Evolutionary conservation across 2,888 invertebrate genomes (phyloP), one percentile per base, ranked within the genome.

Genomic region (Linnaemya tessellans): DNA sequence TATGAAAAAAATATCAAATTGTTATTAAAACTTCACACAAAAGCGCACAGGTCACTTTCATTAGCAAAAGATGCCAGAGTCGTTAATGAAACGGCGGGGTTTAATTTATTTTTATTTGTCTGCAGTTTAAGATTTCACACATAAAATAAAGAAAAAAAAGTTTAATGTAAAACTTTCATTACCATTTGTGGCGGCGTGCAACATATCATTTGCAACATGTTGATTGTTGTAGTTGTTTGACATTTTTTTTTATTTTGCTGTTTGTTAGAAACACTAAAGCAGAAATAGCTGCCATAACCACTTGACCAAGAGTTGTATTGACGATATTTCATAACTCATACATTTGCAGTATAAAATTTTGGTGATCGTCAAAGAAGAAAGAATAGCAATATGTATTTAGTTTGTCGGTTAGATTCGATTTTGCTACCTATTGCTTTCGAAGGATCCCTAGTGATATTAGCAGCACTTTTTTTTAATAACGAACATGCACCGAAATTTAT

Each of bases 121-220:
- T 30, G 58, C 20, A 22, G 60, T 62, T 49, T 77, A 58, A 65
- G 77, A 25, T 77, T 77, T 82, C 82, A 77, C 77, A 82, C 75
- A 56, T n/a, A 54, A 58, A 46, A 51, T 25, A 46, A 73, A 38
- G 49, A 60, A 18, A 35, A 80, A 49, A 74, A 30, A 30, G 30
- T 30, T 30, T 30, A 30, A 30, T 30, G 35, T n/a, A 54, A 75
- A 85, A 85, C 85, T 85, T 85, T 82, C 74, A 82, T 85, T 71
- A 41, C 70, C 68, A 85, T 75, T 79, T 79, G 82, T 58, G 68
- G 67, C 58, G 68, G 67, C 67, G 51, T 20, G 64, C 35, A 84
- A 64, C 35, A 65, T 46, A 56, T 62, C 25, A 77, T 68, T 56
- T 73, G 84, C 81, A 85, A 82, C 79, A 82, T 82, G 70, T 75